Evolutionary conservation across 2,888 invertebrate species (phyloP).

Genomic region (Drosophila colorata): DNA sequence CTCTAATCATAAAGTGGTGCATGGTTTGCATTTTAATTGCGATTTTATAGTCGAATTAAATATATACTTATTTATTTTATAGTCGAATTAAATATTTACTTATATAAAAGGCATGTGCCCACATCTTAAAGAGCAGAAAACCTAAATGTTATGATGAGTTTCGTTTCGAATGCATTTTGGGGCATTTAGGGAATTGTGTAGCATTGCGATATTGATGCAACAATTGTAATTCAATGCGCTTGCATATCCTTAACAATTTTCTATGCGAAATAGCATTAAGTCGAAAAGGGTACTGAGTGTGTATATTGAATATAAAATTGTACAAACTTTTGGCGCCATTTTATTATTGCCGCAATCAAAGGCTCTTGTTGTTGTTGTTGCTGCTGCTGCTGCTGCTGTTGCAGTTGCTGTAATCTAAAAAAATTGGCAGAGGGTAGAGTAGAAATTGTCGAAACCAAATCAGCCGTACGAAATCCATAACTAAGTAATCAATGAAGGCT

Average conservation of each 20-base stretch:
- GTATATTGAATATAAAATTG: slow-evolving; percentile 54
- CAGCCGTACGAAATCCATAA: slow-evolving; percentile 73
- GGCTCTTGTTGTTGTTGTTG: slow-evolving; percentile 18
- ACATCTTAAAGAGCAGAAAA: not conserved
- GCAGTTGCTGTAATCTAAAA: slow-evolving; percentile 30
- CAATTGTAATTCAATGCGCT: slow-evolving; percentile 5
- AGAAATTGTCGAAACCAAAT: slow-evolving; percentile 60
- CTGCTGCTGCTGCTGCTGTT: slow-evolving; percentile 15
- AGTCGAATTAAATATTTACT: slow-evolving; percentile 14
- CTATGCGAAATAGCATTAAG: slow-evolving; percentile 8
- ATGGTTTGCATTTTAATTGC: slow-evolving; percentile 69
- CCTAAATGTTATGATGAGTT: not conserved
- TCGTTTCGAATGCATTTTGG: slow-evolving; percentile 22
- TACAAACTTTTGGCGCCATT: slow-evolving; percentile 50
- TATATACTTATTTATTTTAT: slow-evolving; percentile 7
- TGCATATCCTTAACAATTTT: slow-evolving; percentile 12
- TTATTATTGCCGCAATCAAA: slow-evolving; percentile 71
- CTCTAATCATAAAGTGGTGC: slow-evolving; percentile 65
- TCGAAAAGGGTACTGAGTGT: slow-evolving; percentile 6
- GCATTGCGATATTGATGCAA: slow-evolving; percentile 19
- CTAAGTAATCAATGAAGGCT: slow-evolving; percentile 78
- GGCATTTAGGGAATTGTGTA: not conserved
- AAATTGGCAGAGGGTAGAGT: slow-evolving; percentile 29
- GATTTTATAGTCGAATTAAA: slow-evolving; percentile 20
- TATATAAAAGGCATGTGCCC: not conserved